Evolutionary conservation across 2,888 invertebrate species (phyloP).

Genomic region (Oscheius myriophilus): DNA sequence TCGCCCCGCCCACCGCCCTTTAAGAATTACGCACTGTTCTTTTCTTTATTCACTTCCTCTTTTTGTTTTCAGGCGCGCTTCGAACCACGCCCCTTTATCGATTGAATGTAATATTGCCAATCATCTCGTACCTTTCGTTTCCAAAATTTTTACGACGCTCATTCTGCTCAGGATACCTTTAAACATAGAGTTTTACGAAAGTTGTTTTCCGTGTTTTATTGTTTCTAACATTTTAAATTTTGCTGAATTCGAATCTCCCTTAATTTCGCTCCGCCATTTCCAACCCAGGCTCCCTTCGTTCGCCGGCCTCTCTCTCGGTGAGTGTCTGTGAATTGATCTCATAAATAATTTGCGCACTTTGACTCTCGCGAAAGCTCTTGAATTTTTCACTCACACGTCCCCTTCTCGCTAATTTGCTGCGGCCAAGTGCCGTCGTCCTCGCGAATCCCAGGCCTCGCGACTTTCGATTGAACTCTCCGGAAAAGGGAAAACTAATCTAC

Average conservation of each 20-base stretch:
- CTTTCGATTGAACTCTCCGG: background rate
- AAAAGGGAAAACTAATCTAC: background rate
- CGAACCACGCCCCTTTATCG: too few species aligned
- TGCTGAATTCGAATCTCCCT: too few species aligned
- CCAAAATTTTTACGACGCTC: too few species aligned
- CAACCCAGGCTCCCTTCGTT: background rate
- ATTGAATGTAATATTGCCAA: background rate
- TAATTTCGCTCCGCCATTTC: too few species aligned
- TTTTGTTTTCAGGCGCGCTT: background rate
- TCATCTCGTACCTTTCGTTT: too few species aligned
- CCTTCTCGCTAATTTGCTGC: slow-evolving; percentile 28
- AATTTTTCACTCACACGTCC: slow-evolving; percentile 27
- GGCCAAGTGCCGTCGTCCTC: background rate
- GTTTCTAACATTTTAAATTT: too few species aligned
- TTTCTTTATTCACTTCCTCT: slow-evolving; percentile 7
- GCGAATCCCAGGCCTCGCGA: too few species aligned
- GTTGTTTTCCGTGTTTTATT: too few species aligned
- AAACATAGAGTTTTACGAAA: too few species aligned
- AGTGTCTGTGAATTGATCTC: slow-evolving; percentile 25
- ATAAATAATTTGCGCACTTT: slow-evolving; percentile 26
- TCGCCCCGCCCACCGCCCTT: too few species aligned
- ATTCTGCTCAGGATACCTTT: too few species aligned
- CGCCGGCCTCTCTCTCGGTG: slow-evolving; percentile 5
- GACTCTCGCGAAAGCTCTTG: slow-evolving; percentile 27
- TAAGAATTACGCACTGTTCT: background rate